These are phyloP conservation scores for Drosophila longiperda DNA, from an alignment of 2,888 invertebrate genomes.

Conservation along the genomic window DNA sequence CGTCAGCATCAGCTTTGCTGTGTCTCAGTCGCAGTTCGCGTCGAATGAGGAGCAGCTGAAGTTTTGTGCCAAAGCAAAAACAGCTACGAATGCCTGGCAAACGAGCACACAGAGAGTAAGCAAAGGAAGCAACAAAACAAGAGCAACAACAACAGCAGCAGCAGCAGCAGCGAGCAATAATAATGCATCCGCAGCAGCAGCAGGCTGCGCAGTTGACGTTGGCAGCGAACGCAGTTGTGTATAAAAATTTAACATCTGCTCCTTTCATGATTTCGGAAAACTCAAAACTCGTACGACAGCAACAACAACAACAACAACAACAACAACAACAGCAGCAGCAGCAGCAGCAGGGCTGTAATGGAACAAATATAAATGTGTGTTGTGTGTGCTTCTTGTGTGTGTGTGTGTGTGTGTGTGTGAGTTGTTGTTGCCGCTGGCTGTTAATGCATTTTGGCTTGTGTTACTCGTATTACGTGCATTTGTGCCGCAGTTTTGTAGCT, in stretches of 20 bases:
- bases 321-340: constrained; percentile 42
- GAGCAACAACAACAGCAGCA: constrained; percentile 33
- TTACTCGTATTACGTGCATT: constrained; percentile 79
- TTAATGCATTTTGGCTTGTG: constrained; percentile 80
- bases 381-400: constrained; percentile 22
- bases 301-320: constrained; percentile 46
- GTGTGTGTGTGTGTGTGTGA: constrained; percentile 20
- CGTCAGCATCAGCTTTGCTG: not conserved
- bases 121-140: constrained; percentile 61
- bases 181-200: constrained; percentile 53
- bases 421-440: constrained; percentile 52
- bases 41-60: constrained; percentile 71
- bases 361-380: constrained; percentile 64
- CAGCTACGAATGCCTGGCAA: constrained; percentile 52
- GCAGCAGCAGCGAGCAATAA: constrained; percentile 56
- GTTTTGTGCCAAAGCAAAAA: constrained; percentile 63
- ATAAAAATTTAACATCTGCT: constrained; percentile 84
- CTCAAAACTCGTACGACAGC: constrained; percentile 80
- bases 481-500: constrained; percentile 64
- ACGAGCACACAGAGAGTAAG: constrained; percentile 28
- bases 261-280: constrained; percentile 85
- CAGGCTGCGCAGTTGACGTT: constrained; percentile 38
- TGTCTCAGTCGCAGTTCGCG: constrained; percentile 21
- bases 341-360: constrained; percentile 70
- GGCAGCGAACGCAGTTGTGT: constrained; percentile 60